Conservation (phyloP, 2,797 vertebrate species). For the Gastrophryne carolinensis region DNA sequence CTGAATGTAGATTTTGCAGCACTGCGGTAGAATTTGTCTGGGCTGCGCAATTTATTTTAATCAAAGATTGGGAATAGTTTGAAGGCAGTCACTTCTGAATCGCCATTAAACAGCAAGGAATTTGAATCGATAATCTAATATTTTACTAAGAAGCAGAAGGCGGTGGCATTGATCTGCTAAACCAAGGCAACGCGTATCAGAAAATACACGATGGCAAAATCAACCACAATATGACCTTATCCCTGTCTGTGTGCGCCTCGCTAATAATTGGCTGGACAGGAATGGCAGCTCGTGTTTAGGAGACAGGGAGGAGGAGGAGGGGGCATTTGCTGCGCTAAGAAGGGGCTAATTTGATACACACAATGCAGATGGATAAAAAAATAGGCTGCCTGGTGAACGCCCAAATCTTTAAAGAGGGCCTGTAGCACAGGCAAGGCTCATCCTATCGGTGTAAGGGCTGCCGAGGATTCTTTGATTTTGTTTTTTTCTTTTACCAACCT, state of each 20-base stretch:
- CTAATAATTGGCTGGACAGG: conserved; percentile 18
- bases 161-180: conserved; percentile 50
- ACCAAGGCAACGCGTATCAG: conserved; percentile 50
- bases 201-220: conserved; percentile 49
- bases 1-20: conserved; percentile 27
- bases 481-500: no score
- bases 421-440: no score
- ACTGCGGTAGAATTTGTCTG: conserved; percentile 46
- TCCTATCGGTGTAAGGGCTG: no score
- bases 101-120: conserved; percentile 51
- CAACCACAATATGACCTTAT: conserved; percentile 47
- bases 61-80: conserved; percentile 50
- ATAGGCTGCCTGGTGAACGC: not conserved
- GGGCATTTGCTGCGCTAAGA: not conserved
- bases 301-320: not conserved
- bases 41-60: conserved; percentile 52
- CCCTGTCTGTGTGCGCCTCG: conserved; percentile 19
- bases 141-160: conserved; percentile 53
- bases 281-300: not conserved
- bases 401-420: no score
- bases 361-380: not conserved
- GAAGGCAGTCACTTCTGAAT: conserved; percentile 52
- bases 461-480: no score
- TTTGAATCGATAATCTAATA: conserved; percentile 54
- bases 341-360: not conserved